Base-by-base conservation (phyloP, 2,113 vertebrate genomes). In the Dryoscopus gambensis region DNA sequence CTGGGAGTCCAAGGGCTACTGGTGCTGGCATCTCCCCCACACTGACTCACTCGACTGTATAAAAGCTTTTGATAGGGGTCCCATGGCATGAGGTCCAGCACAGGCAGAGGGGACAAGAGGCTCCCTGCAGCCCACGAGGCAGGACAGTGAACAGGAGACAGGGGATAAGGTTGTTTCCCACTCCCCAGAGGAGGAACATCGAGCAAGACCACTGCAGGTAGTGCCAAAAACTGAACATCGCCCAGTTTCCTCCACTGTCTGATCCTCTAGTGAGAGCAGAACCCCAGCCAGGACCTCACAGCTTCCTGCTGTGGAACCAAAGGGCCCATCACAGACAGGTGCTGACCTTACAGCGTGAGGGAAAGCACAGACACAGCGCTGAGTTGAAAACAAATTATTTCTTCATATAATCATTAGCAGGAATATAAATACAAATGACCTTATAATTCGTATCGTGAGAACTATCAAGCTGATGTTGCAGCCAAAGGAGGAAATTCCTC, bases 31-130 rank as follows among this genome's bases (percentile, higher is more conserved):
- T 18, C 11, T 49, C 4, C 64, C 37, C 68, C 62, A 37, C 33
- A 27, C 25, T 0, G 2, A 49, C 53, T 40, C 53, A 18, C 35
- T 68, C 1, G 0, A 10, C 27, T 16, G 24, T 7, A 5, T 18
- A 31, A 56, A 63, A 24, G 1, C 15, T 49, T 64, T 3, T n/a
- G 55, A 10, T 2, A 18, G 46, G 15, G 10, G 6, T 44, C 37
- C 69, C 37, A 6, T 1, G 24, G 71, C 55, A 80, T 0, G 0
- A 65, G 23, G 25, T 15, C 5, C 62, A 40, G 57, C 5, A 2
- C 33, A 68, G 39, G 13, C 37, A 44, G 1, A 1, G 7, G 37
- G 62, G 40, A 90, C 46, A 7, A 60, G 60, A 89, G 25, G 22
- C 25, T 69, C 28, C 37, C 65, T 35, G 24, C 56, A 73, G 39